Evolutionary conservation across 2,797 vertebrate genomes (phyloP), one percentile per base, ranked within the genome.

Genomic region (Sebastes vulpes): DNA sequence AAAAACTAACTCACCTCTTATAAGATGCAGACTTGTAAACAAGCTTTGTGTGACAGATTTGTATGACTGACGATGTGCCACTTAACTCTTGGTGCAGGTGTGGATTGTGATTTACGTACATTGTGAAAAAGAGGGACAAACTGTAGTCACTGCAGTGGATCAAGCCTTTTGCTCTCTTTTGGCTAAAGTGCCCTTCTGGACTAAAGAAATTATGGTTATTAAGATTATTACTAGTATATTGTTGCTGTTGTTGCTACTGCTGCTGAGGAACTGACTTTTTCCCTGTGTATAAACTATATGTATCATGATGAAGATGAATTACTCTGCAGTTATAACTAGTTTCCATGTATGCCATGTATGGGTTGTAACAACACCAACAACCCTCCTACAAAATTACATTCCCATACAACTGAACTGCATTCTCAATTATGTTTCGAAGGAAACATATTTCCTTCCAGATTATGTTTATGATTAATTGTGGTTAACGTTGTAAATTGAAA

Each of bases 11-110:
- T 69, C 21, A 75, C 65, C 72, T 78, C 65, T n/a, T 50, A 72
- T 78, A 79, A 76, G 85, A 88, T 59, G 57, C 32, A 54, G 66
- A 56, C 66, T 80, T 78, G 82, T 87, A 84, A 88, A 93, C 68
- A 75, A 38, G 81, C 78, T 84, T 86, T 81, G 83, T 76, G 65
- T 60, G 46, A 56, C 59, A 46, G 42, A 69, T 73, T 72, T 77
- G 65, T 59, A 21, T 53, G 48, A 73, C 52, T 68, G 58, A 84
- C 60, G 25, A 65, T 69, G 67, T 58, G 32, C 50, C 38, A 29
- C 21, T 84, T 60, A 70, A 82, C 18, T 64, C 14, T 6, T 18
- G 16, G 63, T 31, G 66, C 9, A 86, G 74, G 42, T 88, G 66
- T 57, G 42, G 63, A 72, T 9, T 63, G 50, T 42, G 54, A 54